Evolutionary conservation across 1,140 invertebrate species (phyloP).

Genomic region (Meloidogyne chitwoodi): DNA sequence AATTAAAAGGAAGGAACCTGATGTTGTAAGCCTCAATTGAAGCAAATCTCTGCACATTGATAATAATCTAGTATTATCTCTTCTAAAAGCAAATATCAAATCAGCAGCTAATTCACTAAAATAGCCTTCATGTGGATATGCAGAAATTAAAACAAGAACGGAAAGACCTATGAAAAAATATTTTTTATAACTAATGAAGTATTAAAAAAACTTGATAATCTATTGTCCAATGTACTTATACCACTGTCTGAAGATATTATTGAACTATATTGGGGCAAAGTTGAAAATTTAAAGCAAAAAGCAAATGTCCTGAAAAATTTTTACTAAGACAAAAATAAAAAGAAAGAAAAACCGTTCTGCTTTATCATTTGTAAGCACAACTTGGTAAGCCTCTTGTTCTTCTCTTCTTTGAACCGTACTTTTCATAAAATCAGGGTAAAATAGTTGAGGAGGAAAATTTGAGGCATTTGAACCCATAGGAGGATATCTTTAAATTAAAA

Average conservation of each 20-base stretch:
- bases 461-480: conserved; percentile 24
- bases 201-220: background rate
- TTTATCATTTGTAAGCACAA: conserved; percentile 42
- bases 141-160: conserved; percentile 36
- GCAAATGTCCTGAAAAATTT: conserved; percentile 42
- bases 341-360: conserved; percentile 35
- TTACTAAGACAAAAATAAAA: no score
- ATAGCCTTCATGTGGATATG: conserved; percentile 34
- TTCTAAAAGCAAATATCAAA: conserved; percentile 29
- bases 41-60: conserved; percentile 33
- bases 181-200: no score
- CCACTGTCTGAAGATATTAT: conserved; percentile 5
- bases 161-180: conserved; percentile 17
- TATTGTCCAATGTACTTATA: background rate
- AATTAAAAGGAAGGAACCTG: conserved; percentile 1
- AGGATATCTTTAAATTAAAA: conserved; percentile 16
- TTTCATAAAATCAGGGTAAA: conserved; percentile 43
- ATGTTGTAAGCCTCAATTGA: conserved; percentile 32
- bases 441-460: conserved; percentile 38
- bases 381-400: conserved; percentile 29
- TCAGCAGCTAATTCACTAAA: conserved; percentile 36
- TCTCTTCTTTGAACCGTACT: conserved; percentile 35
- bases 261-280: background rate
- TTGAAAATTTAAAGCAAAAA: conserved; percentile 43
- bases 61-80: conserved; percentile 27